A percentile compares a stretch with the other conserved stretches of the same genome.
Evolutionary conservation across 2,797 vertebrate genomes (phyloP).

Genomic region (Oreochromis grahami): DNA sequence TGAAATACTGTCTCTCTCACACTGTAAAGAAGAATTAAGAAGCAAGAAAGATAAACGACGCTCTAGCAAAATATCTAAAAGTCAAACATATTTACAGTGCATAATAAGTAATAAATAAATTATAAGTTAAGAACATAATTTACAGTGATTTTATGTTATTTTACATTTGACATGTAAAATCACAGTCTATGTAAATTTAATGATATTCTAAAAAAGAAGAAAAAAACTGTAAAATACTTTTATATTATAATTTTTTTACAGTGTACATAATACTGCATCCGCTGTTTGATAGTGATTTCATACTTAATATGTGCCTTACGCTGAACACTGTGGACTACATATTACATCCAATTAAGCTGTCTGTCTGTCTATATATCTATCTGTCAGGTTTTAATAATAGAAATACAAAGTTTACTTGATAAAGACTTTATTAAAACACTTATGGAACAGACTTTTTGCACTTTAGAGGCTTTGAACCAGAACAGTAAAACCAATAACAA

Average conservation of each 20-base stretch:
- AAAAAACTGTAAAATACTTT: no score
- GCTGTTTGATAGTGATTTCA: background rate
- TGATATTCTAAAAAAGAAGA: no score
- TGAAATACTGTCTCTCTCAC: background rate
- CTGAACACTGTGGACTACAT: background rate
- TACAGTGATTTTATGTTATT: no score
- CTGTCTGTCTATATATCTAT: no score
- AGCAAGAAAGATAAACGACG: background rate
- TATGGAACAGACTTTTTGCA: background rate
- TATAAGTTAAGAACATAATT: background rate
- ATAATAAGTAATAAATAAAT: background rate
- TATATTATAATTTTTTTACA: no score
- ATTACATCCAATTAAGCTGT: no score
- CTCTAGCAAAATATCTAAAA: background rate
- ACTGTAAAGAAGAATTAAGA: accelerated
- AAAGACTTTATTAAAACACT: background rate
- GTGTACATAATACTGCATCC: background rate
- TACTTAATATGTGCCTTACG: accelerated
- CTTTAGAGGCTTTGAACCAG: background rate
- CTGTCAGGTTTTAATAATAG: background rate
- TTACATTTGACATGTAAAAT: no score
- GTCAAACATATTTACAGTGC: background rate
- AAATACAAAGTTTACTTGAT: background rate
- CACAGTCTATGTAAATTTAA: no score
- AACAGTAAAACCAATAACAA: background rate